Base-by-base conservation (phyloP, 2,113 vertebrate species). In the Actinemys pallida region DNA sequence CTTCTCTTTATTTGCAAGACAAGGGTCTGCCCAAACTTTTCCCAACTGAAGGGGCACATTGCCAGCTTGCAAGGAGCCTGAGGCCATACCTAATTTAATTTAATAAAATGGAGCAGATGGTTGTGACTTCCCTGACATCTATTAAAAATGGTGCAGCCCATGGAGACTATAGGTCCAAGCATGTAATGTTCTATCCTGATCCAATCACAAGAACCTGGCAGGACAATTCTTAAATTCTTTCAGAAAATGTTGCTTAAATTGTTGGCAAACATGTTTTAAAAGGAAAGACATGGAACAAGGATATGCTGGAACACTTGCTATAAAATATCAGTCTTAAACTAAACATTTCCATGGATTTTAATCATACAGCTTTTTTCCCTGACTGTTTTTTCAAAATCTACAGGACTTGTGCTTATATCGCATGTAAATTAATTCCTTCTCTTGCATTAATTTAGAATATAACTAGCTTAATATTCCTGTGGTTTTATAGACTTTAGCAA, bases 71-170 rank as follows among this genome's bases (percentile, higher is more conserved):
- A 29, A 27, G n/a, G n/a, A 65, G 16, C 6, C 14, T 14, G 6
- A 6, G 0, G 1, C 69, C 54, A 45, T 10, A 0, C 16, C 10
- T 1, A 9, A n/a, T 27, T 10, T 80, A 31, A 8, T 54, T 54
- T 54, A 54, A 45, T 27, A 12, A 50, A 54, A 53, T 0, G 1
- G 49, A 47, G 3, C 29, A 45, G 56, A 8, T 53, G 14, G 42
- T 24, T 45, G n/a, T 20, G 25, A 35, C 13, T 39, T 3, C 22
- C 14, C 57, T 39, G 39, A 4, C 9, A 16, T n/a, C 62, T 50
- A 35, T 47, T 20, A 47, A 81, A 35, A 81, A n/a, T 5, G 52
- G 20, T 2, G 13, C 27, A 49, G 54, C 47, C 65, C 9, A 53
- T 20, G n/a, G 5, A 57, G 1, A 1, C 52, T 62, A 27, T 27